Base-by-base conservation (phyloP, 2,797 vertebrate species). In the Picus viridis region DNA sequence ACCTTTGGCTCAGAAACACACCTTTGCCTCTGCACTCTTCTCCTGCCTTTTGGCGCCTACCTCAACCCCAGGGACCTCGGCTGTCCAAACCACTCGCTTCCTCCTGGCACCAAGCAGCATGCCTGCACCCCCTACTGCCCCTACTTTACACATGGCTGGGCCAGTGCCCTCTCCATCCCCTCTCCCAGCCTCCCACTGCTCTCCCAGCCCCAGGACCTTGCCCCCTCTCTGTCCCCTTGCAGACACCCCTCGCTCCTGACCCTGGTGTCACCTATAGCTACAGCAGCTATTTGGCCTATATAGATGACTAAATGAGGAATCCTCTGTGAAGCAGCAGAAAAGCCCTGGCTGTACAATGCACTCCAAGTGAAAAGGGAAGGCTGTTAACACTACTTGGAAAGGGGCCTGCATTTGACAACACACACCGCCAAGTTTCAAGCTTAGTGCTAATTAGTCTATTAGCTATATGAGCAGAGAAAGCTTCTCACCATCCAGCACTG, bases 301-400 rank as follows among this genome's bases (percentile, higher is more conserved):
- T 82, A 83, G 86, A 93, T 88, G 54, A 73, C 89, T 73, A 88
- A 73, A 84, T 43, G 90, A 94, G 96, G 90, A 90, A 88, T 93
- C 79, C 77, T 78, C 84, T 94, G 80, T 88, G 69, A 71, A 85
- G 84, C 27, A 2, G 49, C 72, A 86, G 76, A 84, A 95, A 96
- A 96, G 90, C 74, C 59, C 79, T 17, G 10, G 36, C 85, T 81
- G 54, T 78, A 95, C 89, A 93, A 94, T 84, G 77, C 11, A 2
- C 45, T 8, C 10, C 0, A 62, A 96, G 72, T 90, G 85, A 96
- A 95, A 96, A 95, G 74, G 49, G 32, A 92, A 89, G 80, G 73
- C 89, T 94, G 82, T 92, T 95, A 94, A 92, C 90, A 90, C 68
- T 76, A 65, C 93, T 94, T 96, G 93, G 94, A 96, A 93, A 86